phyloP scores from a whole-genome alignment of 92 coral and sea anemone genomes.

The Virgularia gustaviana region DNA sequence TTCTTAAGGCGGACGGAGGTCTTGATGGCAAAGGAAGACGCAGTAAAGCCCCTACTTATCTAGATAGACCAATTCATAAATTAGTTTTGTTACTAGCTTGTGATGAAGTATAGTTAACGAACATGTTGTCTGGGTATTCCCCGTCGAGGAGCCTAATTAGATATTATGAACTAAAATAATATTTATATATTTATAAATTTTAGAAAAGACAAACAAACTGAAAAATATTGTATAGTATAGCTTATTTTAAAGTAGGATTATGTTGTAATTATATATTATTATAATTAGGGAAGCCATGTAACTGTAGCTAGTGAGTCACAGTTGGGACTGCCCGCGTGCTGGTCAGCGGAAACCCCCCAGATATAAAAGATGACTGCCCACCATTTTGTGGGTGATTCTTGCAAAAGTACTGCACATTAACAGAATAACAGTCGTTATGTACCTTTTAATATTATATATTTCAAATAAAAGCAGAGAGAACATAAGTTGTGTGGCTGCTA shows the following conservation, averaged over 20 bases:
- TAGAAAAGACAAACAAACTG: background rate
- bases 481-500: too few species aligned
- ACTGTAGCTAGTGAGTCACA: background rate
- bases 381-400: too few species aligned
- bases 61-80: constrained; percentile 36
- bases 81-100: constrained; percentile 15
- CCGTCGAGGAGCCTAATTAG: constrained; percentile 1
- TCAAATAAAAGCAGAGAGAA: too few species aligned
- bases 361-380: too few species aligned
- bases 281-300: constrained; percentile 7
- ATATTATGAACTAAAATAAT: background rate
- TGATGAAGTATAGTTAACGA: background rate
- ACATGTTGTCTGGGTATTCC: background rate
- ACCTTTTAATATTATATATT: too few species aligned
- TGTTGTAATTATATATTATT: constrained; percentile 1
- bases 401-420: too few species aligned
- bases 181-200: background rate
- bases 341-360: too few species aligned
- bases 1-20: constrained; percentile 28
- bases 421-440: too few species aligned
- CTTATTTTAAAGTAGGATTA: background rate
- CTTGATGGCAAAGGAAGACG: constrained; percentile 27
- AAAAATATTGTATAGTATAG: background rate
- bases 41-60: constrained; percentile 7
- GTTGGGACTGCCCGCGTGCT: too few species aligned